Evolutionary conservation across 1,140 invertebrate genomes (phyloP).

Genomic region (Caenorhabditis remanei): DNA sequence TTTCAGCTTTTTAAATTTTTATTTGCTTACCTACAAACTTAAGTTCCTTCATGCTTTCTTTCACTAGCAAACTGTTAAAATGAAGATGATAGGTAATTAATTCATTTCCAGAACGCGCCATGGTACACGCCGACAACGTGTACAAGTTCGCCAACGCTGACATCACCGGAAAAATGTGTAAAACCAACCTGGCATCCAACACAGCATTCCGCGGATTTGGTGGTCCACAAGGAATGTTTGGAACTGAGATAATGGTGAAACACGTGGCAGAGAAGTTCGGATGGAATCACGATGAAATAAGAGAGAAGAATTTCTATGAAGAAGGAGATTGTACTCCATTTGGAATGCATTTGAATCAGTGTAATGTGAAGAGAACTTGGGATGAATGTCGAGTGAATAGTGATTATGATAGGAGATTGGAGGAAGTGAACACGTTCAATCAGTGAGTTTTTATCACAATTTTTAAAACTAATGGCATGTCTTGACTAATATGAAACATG

Average conservation of each 20-base stretch:
- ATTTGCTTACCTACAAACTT: too few species aligned
- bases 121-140: constrained; percentile 76
- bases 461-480: too few species aligned
- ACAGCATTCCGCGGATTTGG: constrained; percentile 83
- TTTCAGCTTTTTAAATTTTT: neutral
- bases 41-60: too few species aligned
- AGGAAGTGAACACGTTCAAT: constrained; percentile 84
- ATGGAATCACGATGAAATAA: constrained; percentile 81
- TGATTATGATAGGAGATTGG: constrained; percentile 82
- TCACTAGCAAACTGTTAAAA: neutral
- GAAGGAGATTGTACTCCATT: constrained; percentile 87
- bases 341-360: constrained; percentile 84
- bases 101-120: constrained; percentile 69
- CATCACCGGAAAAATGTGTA: constrained; percentile 72
- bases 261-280: constrained; percentile 84
- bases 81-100: neutral
- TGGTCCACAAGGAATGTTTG: constrained; percentile 63
- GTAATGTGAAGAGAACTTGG: constrained; percentile 87
- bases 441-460: constrained; percentile 72
- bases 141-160: constrained; percentile 73
- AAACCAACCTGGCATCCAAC: constrained; percentile 82
- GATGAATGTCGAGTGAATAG: constrained; percentile 85
- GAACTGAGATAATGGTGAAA: constrained; percentile 59
- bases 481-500: too few species aligned
- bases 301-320: constrained; percentile 86